Percentiles rank a stretch among this genome's conserved stretches.
Conservation (phyloP, 2,888 invertebrate species). For the Chironomus tentans region DNA sequence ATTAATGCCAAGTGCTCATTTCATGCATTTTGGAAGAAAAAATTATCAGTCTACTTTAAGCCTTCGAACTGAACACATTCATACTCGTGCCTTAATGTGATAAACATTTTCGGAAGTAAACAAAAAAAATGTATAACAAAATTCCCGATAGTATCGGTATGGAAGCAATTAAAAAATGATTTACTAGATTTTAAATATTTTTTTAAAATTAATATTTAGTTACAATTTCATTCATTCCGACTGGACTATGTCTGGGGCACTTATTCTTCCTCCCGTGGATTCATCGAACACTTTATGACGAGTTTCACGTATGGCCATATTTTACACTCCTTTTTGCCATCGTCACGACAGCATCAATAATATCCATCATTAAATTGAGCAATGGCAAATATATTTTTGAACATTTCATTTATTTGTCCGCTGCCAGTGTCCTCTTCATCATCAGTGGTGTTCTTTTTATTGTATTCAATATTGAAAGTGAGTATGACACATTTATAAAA, state of each 20-base stretch:
- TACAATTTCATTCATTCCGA: slow-evolving; percentile 1
- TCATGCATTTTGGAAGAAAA: not conserved
- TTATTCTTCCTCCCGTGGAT: slow-evolving; percentile 13
- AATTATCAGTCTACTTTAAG: not conserved
- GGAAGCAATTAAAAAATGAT: not conserved
- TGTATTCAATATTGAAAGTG: not conserved
- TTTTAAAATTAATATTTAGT: not conserved
- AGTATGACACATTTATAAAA: not conserved
- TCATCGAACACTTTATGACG: not conserved
- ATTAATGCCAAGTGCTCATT: not conserved
- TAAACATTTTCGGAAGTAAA: not conserved
- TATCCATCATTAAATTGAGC: slow-evolving; percentile 2
- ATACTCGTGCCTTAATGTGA: not conserved
- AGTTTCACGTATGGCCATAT: slow-evolving; percentile 2
- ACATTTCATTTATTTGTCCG: slow-evolving; percentile 1
- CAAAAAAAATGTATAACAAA: slow-evolving; percentile 5
- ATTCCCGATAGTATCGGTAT: not conserved
- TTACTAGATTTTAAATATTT: not conserved
- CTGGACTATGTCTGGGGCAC: not conserved
- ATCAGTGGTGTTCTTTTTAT: not conserved
- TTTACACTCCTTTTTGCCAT: slow-evolving; percentile 8
- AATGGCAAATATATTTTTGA: slow-evolving; percentile 21
- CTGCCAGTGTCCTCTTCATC: not conserved
- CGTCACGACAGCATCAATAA: not conserved
- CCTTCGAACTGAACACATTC: not conserved